Base-by-base conservation (phyloP, 2,888 invertebrate species). In the Netelia fuscicornis region DNA sequence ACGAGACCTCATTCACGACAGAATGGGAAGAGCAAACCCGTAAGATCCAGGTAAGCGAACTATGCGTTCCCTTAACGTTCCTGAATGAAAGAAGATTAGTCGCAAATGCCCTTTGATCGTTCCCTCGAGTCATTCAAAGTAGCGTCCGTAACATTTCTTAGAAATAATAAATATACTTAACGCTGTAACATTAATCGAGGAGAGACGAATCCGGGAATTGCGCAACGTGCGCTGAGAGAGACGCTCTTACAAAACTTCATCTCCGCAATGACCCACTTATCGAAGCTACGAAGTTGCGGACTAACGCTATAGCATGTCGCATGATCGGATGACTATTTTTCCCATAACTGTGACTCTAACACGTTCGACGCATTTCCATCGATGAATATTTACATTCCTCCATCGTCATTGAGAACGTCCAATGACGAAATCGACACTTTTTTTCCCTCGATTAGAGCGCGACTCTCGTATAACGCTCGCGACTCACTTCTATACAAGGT, bases 1-100 rank as follows among this genome's bases (percentile, higher is more conserved):
- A 93, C 93, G 48, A 91, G 93, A 86, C 93, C 94, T 54, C 92
- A 92, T 67, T 94, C 94, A 48, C 89, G 93, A 60, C 92, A 93
- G 81, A 90, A 89, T 44, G 90, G 87, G 62, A 87, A 92, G 80
- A 84, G 84, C 83, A 92, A 91, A 84, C 88, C 89, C 48, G 81
- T 89, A 86, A 90, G 91, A 76, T 90, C 91, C 87, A 92, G 91
- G 92, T 92, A 52, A 58, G 1, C 58, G n/a, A 54, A 52, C 20
- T 48, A 76, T 60, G 65, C 9, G 42, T 58, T 48, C 54, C 20
- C 5, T 54, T 30, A 70, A 44, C 25, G 64, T 62, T 54, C 23
- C 52, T 13, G 81, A 76, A 67, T 76, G n/a, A 68, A 8, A 30
- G n/a, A 71, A 52, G 44, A 54, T 10, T 52, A 25, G 25, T 2